Conservation (phyloP, 37 sponge, comb jelly and placozoan species). For the Petrosia ficiformis region DNA sequence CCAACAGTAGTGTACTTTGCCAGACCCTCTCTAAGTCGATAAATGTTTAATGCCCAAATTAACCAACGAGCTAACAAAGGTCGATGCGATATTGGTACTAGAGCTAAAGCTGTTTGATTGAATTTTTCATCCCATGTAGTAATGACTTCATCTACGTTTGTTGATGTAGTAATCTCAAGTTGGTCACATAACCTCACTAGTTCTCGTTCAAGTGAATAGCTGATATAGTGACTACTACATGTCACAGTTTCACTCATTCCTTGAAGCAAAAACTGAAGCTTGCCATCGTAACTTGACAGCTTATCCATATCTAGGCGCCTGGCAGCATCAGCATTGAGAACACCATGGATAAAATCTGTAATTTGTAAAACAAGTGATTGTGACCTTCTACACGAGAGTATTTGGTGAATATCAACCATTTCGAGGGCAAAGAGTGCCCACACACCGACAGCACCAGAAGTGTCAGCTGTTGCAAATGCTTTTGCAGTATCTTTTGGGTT, state of each 20-base stretch:
- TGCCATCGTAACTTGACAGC: too few relatives aligned
- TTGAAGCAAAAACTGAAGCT: too few relatives aligned
- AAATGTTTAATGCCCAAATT: conserved; percentile 1
- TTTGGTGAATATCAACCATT: conserved; percentile 21
- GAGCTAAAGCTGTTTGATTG: conserved; percentile 1
- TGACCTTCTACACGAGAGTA: conserved; percentile 15
- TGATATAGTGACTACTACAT: too few relatives aligned
- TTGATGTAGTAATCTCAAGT: background rate
- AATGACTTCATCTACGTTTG: conserved; percentile 2
- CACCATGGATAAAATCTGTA: conserved; percentile 29
- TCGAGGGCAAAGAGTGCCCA: conserved; percentile 43
- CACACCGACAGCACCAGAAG: conserved; percentile 30
- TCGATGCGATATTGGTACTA: background rate
- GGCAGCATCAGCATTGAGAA: too few relatives aligned
- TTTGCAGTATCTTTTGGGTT: too few relatives aligned
- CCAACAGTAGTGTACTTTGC: conserved; percentile 25
- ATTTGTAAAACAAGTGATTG: conserved; percentile 29
- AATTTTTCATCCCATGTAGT: conserved; percentile 7
- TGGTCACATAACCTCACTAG: conserved; percentile 3
- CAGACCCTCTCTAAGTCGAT: conserved; percentile 11
- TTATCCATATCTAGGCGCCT: too few relatives aligned
- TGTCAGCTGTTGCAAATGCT: too few relatives aligned
- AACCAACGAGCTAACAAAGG: conserved; percentile 21
- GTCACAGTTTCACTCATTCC: too few relatives aligned
- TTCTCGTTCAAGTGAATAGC: too few relatives aligned